Percentiles rank a stretch among this genome's conserved stretches.
Evolutionary conservation across 2,113 vertebrate species (phyloP).

Genomic region (Cyphomyrus plagiostoma): DNA sequence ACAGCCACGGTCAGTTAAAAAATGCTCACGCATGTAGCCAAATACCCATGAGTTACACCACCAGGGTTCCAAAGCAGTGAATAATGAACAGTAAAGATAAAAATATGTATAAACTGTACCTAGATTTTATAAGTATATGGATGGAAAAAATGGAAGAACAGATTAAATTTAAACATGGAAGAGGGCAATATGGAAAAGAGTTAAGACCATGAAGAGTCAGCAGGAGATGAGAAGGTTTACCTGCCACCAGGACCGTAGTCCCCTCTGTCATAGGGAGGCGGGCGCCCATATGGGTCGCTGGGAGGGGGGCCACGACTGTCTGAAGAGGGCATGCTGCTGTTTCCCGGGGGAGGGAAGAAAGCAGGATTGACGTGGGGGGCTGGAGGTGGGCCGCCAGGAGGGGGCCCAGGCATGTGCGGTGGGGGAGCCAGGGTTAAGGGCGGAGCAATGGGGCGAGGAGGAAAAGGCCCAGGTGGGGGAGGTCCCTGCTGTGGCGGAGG

Average conservation of each 20-base stretch:
- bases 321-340: slow-evolving; percentile 85
- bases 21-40: neutral
- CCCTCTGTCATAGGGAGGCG: slow-evolving; percentile 90
- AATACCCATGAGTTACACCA: neutral
- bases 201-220: neutral
- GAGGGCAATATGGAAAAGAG: neutral
- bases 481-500: slow-evolving; percentile 92
- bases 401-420: slow-evolving; percentile 91
- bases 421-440: slow-evolving; percentile 83
- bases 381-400: slow-evolving; percentile 90
- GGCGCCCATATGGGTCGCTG: slow-evolving; percentile 86
- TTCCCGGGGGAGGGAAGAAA: slow-evolving; percentile 94
- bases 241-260: slow-evolving; percentile 92
- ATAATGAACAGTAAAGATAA: neutral
- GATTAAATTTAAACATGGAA: neutral
- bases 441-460: slow-evolving; percentile 86
- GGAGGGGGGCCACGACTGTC: slow-evolving; percentile 88
- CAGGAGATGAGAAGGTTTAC: slow-evolving; percentile 51
- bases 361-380: slow-evolving; percentile 97
- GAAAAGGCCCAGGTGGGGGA: slow-evolving; percentile 88
- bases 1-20: neutral
- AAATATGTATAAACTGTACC: neutral
- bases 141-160: neutral
- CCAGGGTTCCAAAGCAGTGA: neutral
- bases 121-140: neutral